Evolutionary conservation across 2,888 invertebrate genomes (phyloP), one percentile per base, ranked within the genome.

Genomic region (Leptinotarsa rubiginosa): DNA sequence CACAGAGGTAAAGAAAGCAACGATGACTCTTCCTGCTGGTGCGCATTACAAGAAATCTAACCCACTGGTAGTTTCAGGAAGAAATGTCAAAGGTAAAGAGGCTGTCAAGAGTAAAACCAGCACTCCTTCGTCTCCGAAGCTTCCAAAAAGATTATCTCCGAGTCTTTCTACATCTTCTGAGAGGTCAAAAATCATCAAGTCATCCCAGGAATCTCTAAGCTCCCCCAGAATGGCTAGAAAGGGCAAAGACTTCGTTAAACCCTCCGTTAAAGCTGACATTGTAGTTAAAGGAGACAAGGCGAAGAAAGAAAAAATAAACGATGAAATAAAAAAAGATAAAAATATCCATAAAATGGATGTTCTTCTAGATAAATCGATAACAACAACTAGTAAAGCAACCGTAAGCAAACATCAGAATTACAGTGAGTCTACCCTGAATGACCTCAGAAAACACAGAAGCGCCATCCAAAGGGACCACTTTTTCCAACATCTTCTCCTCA

Each of bases 401-500:
- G 41, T 41, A 10, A 41, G 41, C 41, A 41, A 41, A 41, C 41
- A 41, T 41, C 41, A 41, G 41, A 41, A 41, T 41, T 41, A 41
- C 41, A 41, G 41, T 41, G 10, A 10, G 0, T 41, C 41, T 10
- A 79, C 83, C 3, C 73, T 82, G 56, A 90, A 90, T 74, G 90
- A 91, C 73, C 89, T 92, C 31, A 89, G 89, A 80, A 88, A 88
- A 78, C 91, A 91, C 70, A 91, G 90, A 77, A 91, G 92, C 79
- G 89, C 89, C 4, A 88, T 93, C 47, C 88, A 92, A 75, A 90
- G 91, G 0, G 90, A 93, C 83, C 90, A 90, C 0, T 94, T 94
- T 83, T 94, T 94, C 81, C 93, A 93, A 85, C 91, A 93, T 86
- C 89, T 94, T 22, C 92, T 94, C 81, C 86, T 94, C 50, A 88